Conservation (phyloP, 2,888 invertebrate genomes). For the Entomobrya proxima region DNA sequence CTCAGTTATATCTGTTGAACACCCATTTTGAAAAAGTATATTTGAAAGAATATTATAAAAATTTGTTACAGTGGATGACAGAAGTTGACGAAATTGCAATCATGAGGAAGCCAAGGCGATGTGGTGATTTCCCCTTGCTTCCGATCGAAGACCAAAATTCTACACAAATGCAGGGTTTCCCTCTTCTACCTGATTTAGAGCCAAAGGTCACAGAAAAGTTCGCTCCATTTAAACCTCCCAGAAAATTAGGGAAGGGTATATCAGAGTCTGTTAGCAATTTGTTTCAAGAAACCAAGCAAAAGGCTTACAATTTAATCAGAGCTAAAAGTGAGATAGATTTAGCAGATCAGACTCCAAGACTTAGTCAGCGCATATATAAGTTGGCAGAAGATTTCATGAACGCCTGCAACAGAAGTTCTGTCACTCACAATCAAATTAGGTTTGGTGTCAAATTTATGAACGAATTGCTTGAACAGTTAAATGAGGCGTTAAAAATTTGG, state of each 20-base stretch:
- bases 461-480: not conserved
- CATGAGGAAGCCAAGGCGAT: not conserved
- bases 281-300: too few relatives aligned
- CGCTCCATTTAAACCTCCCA: too few relatives aligned
- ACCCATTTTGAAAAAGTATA: constrained; percentile 11
- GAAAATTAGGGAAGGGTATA: too few relatives aligned
- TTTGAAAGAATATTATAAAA: not conserved
- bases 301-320: not conserved
- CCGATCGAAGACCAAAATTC: not conserved
- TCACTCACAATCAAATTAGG: not conserved
- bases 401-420: not conserved
- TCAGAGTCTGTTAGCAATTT: too few relatives aligned
- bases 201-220: not conserved
- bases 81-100: too few relatives aligned
- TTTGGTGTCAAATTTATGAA: not conserved
- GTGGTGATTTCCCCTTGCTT: not conserved
- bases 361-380: not conserved
- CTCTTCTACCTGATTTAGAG: not conserved
- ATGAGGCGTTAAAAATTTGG: not conserved
- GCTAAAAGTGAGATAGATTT: not conserved
- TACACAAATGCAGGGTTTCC: not conserved
- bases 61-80: not conserved
- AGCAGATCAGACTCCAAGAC: not conserved
- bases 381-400: not conserved
- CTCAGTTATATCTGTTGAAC: not conserved